phyloP scores from a whole-genome alignment of 1,140 invertebrate genomes.

The Hestina assimilis region DNA sequence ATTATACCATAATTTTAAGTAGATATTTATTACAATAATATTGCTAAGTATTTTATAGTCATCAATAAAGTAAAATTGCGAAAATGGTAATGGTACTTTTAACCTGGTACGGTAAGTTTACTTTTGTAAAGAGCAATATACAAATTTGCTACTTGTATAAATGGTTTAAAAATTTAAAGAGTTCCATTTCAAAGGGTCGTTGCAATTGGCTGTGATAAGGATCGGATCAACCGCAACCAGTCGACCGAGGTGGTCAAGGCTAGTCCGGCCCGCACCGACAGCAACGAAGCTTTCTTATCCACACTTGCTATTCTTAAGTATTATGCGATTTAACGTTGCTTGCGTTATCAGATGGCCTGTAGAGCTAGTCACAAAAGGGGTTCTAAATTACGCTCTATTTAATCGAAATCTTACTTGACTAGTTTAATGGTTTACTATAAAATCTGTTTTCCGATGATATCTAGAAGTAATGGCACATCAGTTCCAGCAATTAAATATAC shows the following conservation, averaged over 20 bases:
- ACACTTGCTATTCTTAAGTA: conserved; percentile 53
- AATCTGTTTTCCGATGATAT: neutral
- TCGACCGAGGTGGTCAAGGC: conserved; percentile 50
- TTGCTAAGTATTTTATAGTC: too few species aligned
- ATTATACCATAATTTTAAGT: too few species aligned
- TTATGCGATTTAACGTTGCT: conserved; percentile 66
- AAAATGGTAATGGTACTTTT: neutral
- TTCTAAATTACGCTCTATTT: conserved; percentile 46
- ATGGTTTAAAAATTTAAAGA: conserved; percentile 10
- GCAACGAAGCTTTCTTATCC: conserved; percentile 46
- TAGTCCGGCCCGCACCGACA: conserved; percentile 30
- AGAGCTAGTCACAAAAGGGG: conserved; percentile 49
- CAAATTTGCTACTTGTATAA: conserved; percentile 12
- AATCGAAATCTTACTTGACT: conserved; percentile 43
- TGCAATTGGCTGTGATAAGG: conserved; percentile 47
- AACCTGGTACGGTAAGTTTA: too few species aligned
- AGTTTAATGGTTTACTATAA: neutral
- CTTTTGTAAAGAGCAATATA: too few species aligned
- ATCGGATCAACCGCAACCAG: conserved; percentile 38
- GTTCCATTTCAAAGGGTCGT: conserved; percentile 18
- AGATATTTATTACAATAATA: too few species aligned
- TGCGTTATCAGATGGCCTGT: conserved; percentile 66
- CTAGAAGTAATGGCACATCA: neutral
- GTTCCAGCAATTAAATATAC: neutral
- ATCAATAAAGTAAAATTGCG: too few species aligned